Evolutionary conservation across 2,113 vertebrate genomes (phyloP), one percentile per base, ranked within the genome.

Genomic region (Oreochromis niloticus): DNA sequence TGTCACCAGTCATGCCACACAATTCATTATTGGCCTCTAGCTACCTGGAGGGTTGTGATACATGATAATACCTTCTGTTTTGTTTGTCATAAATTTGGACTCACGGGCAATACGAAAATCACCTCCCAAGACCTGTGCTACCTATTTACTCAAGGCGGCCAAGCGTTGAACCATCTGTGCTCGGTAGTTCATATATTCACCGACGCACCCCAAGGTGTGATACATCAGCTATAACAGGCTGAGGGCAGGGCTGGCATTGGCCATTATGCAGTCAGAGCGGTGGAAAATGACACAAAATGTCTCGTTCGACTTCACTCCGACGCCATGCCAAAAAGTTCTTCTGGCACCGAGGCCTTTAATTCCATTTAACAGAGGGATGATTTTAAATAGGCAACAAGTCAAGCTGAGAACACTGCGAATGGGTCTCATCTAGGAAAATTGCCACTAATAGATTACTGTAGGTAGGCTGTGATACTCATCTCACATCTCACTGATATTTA

Each of bases 21-120:
- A 27, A 90, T 92, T 90, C 87, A 85, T 91, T 90, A 91, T 39
- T 80, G 85, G 68, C 84, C 82, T 36, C 63, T 73, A 84, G 87
- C 80, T 88, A 87, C 91, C 88, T 89, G 89, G 88, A 92, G 87
- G 82, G 81, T 68, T 84, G 81, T 91, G 89, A 91, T 91, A 92
- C 88, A 89, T 87, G 87, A 90, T 92, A 92, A 94, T 88, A 85
- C 85, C 82, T 80, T 89, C 48, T 90, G 83, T 91, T 92, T 92
- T 93, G 91, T 93, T 93, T 89, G 88, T 92, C 86, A 93, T 95
- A 89, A 93, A 94, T 90, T 88, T 71, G 39, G 27, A 43, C 82
- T 91, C 55, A 80, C 30, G 9, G 85, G 85, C 86, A 81, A 91
- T 75, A 50, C 34, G 16, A 68, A 88, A 92, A 86, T 80, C 73